Percentiles rank a stretch among this genome's conserved stretches.
Conservation (phyloP, 2,113 vertebrate species). For the Thinocorus orbignyianus region DNA sequence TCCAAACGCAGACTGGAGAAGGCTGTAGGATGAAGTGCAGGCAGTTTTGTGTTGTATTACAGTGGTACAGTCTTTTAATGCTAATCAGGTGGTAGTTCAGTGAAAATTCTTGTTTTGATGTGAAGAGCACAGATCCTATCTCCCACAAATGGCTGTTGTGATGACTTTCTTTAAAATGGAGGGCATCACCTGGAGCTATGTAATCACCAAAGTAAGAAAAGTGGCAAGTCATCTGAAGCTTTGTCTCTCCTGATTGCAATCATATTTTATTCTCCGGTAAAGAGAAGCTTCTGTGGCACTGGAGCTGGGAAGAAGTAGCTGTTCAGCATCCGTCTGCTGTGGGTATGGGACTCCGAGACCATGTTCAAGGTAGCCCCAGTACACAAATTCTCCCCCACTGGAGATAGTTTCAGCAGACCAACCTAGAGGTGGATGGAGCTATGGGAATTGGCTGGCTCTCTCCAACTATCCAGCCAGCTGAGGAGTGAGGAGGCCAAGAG, state of each 20-base stretch:
- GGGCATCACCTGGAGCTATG: constrained; percentile 3
- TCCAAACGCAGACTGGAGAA: background rate
- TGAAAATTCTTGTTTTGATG: constrained; percentile 2
- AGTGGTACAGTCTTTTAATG: background rate
- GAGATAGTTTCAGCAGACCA: background rate
- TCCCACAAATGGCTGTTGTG: background rate
- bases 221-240: constrained; percentile 6
- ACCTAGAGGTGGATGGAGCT: background rate
- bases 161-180: constrained; percentile 7
- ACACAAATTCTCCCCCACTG: background rate
- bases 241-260: constrained; percentile 42
- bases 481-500: background rate
- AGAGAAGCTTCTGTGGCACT: background rate
- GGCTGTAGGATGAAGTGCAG: background rate
- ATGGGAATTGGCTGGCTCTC: background rate
- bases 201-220: constrained; percentile 10
- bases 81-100: background rate
- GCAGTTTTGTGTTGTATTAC: background rate
- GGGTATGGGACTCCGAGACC: background rate
- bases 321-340: background rate
- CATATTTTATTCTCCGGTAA: background rate
- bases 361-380: background rate
- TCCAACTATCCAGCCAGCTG: background rate
- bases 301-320: background rate
- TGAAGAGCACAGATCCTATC: background rate